Conservation (phyloP, 2,888 invertebrate species). For the Mimachlamys varia region DNA sequence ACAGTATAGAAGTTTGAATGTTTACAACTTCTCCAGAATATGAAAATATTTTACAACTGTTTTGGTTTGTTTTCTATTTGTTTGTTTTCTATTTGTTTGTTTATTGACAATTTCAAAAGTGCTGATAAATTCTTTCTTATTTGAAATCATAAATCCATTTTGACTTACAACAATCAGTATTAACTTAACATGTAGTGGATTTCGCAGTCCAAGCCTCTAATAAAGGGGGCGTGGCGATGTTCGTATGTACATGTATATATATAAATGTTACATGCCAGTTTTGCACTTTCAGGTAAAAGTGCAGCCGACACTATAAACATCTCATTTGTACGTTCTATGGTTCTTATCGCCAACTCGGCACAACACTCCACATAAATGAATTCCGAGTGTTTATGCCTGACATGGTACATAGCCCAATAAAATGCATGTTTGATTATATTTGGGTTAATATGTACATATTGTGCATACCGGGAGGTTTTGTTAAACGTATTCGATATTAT, state of each 20-base stretch:
- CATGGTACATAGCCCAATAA: not conserved
- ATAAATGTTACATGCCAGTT: constrained; percentile 4
- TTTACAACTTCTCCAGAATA: no score
- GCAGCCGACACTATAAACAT: not conserved
- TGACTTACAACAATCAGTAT: no score
- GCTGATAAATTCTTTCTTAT: no score
- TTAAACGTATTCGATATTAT: not conserved
- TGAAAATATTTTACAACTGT: no score
- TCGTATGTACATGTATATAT: not conserved
- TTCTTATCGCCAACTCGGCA: not conserved
- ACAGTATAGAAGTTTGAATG: no score
- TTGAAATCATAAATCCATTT: no score
- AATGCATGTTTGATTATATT: not conserved
- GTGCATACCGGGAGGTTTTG: not conserved
- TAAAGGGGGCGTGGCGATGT: not conserved
- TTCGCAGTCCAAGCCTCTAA: not conserved
- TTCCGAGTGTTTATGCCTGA: not conserved
- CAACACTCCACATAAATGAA: not conserved
- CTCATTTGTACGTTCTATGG: not conserved
- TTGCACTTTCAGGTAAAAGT: constrained; percentile 31
- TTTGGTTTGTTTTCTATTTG: no score
- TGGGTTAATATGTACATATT: not conserved
- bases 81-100: no score
- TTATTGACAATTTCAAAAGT: no score
- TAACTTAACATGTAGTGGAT: not conserved